A percentile compares a stretch with the other conserved stretches of the same genome.
Evolutionary conservation across 2,113 vertebrate species (phyloP).

Genomic region (Equus przewalskii): DNA sequence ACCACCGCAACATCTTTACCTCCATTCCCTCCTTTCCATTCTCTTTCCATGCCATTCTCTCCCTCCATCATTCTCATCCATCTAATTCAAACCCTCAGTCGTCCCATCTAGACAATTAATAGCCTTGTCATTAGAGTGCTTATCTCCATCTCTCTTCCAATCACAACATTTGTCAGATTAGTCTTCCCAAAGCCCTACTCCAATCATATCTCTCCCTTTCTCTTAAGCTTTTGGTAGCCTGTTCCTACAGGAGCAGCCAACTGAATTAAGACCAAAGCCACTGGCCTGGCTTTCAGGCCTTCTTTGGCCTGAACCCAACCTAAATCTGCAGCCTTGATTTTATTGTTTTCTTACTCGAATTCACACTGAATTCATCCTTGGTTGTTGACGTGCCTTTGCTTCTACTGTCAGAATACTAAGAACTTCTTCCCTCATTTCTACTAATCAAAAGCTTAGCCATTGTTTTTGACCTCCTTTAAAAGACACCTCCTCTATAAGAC

Average conservation of each 20-base stretch:
- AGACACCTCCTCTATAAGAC: background rate
- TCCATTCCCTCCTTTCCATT: background rate
- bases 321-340: background rate
- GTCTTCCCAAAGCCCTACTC: background rate
- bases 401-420: background rate
- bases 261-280: background rate
- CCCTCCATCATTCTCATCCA: background rate
- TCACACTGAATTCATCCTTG: background rate
- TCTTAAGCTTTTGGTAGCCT: background rate
- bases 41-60: background rate
- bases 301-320: background rate
- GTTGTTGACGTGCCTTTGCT: background rate
- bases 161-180: background rate
- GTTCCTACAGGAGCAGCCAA: background rate
- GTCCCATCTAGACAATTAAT: background rate
- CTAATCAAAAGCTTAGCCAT: background rate
- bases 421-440: background rate
- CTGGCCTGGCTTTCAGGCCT: background rate
- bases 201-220: background rate
- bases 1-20: background rate
- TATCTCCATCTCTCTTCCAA: background rate
- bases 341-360: background rate
- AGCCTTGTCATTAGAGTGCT: background rate
- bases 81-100: background rate
- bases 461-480: background rate